Evolutionary conservation across 2,113 vertebrate species (phyloP), one percentile per base, ranked within the genome.

Genomic region (Sorex araneus): DNA sequence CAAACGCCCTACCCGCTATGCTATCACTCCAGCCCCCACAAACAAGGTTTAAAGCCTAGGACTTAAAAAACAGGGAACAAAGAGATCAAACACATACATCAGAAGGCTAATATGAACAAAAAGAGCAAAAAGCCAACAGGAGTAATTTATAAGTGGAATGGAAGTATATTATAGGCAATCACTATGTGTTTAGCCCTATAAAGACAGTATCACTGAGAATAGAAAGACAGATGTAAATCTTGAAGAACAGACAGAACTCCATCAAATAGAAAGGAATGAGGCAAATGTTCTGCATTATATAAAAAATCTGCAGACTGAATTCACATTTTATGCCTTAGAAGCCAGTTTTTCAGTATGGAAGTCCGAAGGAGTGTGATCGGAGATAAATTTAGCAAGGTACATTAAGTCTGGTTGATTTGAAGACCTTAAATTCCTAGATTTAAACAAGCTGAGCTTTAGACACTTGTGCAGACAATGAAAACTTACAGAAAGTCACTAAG

Each of bases 101-200:
- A 47, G 76, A 89, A 92, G 40, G 78, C 34, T 71, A 75, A 30
- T 8, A 32, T 28, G 43, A 82, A 79, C 19, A 76, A 70, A 71
- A 11, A 40, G 7, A 84, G 64, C 18, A 79, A 73, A 74, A 81
- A 74, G 32, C 13, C 34, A 86, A 54, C 19, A 43, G 7, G 11
- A 50, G 34, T 15, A 19, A 93, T 30, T 77, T 27, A 32, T 19
- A 54, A 76, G 8, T 28, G 50, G 15, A 23, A 45, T 25, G 84
- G 4, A 34, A 66, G 5, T 74, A 0, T 11, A 3, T 11, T 63
- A 36, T 1, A 12, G 47, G 30, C 9, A 78, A 69, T 57, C 23
- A 13, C 30, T 25, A 1, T 19, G 40, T 27, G 13, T 7, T 30
- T 75, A 23, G 16, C 7, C 40, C 30, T 87, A 36, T 21, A 11